Evolutionary conservation across 2,797 vertebrate species (phyloP).

Genomic region (Pangasius sanitwongsei): DNA sequence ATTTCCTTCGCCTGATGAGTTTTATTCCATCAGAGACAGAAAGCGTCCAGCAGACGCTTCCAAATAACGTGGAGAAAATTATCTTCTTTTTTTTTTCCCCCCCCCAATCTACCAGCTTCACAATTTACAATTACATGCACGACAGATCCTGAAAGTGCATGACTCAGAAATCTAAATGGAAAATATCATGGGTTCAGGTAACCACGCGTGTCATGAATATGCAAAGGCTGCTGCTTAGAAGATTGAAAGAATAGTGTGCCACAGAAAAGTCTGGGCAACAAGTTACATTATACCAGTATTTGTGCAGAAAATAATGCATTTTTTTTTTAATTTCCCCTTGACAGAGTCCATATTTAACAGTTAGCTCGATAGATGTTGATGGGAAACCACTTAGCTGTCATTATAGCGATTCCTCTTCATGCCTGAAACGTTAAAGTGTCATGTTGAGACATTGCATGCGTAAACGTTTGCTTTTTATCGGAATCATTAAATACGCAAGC

Average conservation of each 20-base stretch:
- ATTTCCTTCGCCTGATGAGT: conserved; percentile 32
- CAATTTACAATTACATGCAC: conserved; percentile 35
- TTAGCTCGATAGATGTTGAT: neutral
- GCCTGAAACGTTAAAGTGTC: neutral
- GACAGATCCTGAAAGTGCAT: conserved; percentile 24
- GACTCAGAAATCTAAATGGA: conserved; percentile 19
- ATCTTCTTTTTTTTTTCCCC: neutral
- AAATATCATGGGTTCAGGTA: conserved; percentile 24
- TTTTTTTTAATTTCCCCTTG: neutral
- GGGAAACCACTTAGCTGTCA: neutral
- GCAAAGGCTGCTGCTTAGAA: neutral
- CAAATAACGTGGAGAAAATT: conserved; percentile 11
- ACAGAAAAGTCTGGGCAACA: neutral
- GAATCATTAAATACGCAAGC: neutral
- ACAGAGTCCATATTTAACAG: neutral
- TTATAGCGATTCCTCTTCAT: neutral
- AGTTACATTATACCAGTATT: neutral
- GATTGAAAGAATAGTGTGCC: neutral
- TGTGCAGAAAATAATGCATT: neutral
- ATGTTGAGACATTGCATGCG: neutral
- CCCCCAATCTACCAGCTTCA: neutral
- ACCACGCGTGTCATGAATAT: conserved; percentile 8
- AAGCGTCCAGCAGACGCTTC: neutral
- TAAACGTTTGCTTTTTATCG: neutral
- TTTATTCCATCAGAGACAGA: conserved; percentile 31